A percentile compares a stretch with the other conserved stretches of the same genome.
These are phyloP conservation scores for Callyntrura sp. DNA, from an alignment of 2,888 invertebrate genomes.

Conservation along the genomic window DNA sequence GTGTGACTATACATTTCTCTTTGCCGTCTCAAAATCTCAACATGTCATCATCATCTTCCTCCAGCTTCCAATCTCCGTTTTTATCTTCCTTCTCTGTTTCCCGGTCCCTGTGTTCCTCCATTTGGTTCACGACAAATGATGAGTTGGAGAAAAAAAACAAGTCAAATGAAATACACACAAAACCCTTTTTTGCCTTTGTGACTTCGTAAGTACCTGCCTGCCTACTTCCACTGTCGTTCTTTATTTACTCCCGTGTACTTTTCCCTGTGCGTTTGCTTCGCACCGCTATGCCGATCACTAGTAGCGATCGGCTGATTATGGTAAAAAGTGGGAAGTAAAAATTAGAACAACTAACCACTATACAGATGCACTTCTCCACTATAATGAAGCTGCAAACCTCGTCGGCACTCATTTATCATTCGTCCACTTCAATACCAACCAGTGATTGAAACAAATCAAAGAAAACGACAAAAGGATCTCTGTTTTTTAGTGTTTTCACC, in stretches of 20 bases:
- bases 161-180: constrained; percentile 33
- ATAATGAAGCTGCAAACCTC: too few relatives aligned
- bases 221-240: not conserved
- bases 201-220: constrained; percentile 14
- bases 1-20: constrained; percentile 32
- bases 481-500: not conserved
- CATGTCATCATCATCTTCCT: constrained; percentile 16
- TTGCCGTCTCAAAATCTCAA: not conserved
- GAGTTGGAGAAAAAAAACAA: not conserved
- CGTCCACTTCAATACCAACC: too few relatives aligned
- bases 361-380: not conserved
- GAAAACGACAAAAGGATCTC: not conserved
- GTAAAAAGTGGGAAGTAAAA: not conserved
- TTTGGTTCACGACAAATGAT: not conserved
- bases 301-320: not conserved
- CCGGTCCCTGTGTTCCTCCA: not conserved
- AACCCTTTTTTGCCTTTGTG: constrained; percentile 25
- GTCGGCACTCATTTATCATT: too few relatives aligned
- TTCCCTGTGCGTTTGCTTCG: not conserved
- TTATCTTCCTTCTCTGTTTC: not conserved
- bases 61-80: constrained; percentile 26
- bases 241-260: not conserved
- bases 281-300: too few relatives aligned
- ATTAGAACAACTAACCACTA: not conserved
- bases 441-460: too few relatives aligned